These are phyloP conservation scores for Drosophila paramelanica DNA, from an alignment of 2,888 invertebrate genomes.

Conservation along the genomic window DNA sequence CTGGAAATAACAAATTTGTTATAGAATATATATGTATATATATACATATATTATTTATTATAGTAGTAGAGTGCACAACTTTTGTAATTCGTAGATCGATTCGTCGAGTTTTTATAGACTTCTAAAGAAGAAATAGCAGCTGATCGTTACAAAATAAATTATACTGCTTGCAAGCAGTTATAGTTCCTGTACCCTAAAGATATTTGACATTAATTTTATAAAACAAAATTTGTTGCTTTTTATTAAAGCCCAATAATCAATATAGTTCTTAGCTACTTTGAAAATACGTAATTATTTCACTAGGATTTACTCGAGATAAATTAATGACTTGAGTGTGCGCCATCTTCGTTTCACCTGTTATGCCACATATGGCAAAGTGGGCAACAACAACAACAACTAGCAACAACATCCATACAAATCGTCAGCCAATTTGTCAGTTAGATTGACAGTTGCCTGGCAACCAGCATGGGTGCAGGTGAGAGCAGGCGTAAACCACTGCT, in stretches of 20 bases:
- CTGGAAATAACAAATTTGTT: no score
- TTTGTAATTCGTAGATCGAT: no score
- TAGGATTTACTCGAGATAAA: neutral
- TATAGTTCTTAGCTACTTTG: neutral
- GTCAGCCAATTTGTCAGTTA: conserved; percentile 22
- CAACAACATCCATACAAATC: conserved; percentile 14
- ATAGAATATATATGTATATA: no score
- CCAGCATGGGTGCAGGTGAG: neutral
- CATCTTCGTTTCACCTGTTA: conserved; percentile 5
- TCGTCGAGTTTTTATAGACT: no score
- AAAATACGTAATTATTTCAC: conserved; percentile 14
- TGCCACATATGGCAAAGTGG: neutral
- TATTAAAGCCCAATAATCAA: neutral
- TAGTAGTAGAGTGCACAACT: no score
- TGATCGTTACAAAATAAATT: neutral
- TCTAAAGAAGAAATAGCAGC: no score
- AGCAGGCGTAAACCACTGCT: neutral
- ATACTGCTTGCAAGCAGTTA: conserved; percentile 7
- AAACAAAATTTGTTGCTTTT: neutral
- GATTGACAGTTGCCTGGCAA: conserved; percentile 27
- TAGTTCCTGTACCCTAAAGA: no score
- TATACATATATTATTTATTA: no score
- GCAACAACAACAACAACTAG: neutral
- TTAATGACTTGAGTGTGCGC: neutral
- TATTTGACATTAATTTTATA: neutral